Percentiles rank a stretch among this genome's conserved stretches.
These are phyloP conservation scores for Corvus cornix DNA, from an alignment of 2,113 vertebrate genomes.

Conservation along the genomic window DNA sequence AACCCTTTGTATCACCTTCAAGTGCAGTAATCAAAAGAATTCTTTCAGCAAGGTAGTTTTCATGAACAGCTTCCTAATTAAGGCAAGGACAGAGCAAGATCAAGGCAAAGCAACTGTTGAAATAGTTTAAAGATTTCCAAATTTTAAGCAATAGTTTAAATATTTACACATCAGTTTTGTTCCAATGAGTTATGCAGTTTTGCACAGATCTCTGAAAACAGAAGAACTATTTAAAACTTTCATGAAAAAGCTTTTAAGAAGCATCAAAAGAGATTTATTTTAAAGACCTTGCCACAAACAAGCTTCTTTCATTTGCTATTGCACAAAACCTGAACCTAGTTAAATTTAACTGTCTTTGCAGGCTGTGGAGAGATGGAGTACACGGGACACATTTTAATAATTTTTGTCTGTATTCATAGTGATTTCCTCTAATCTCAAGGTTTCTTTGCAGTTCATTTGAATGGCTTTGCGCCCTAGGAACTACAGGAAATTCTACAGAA, in stretches of 20 bases:
- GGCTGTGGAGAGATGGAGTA: slow-evolving; percentile 48
- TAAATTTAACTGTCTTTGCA: slow-evolving; percentile 64
- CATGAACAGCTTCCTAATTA: background rate
- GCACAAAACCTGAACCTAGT: slow-evolving; percentile 25
- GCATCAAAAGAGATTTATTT: slow-evolving; percentile 51
- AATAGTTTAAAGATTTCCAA: background rate
- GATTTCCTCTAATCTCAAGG: slow-evolving; percentile 22
- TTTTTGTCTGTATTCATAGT: background rate
- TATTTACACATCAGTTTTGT: background rate
- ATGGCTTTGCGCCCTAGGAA: slow-evolving; percentile 3
- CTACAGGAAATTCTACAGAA: slow-evolving; percentile 35
- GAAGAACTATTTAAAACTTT: slow-evolving; percentile 52
- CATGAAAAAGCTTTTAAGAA: slow-evolving; percentile 67
- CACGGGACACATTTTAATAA: background rate
- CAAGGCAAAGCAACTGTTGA: background rate
- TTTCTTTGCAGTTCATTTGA: slow-evolving; percentile 21
- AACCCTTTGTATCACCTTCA: background rate
- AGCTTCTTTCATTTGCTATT: slow-evolving; percentile 50
- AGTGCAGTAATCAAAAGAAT: background rate
- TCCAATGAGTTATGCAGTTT: background rate
- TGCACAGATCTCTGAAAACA: slow-evolving; percentile 22
- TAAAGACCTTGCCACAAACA: slow-evolving; percentile 33
- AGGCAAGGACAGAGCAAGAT: background rate
- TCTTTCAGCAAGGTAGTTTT: background rate
- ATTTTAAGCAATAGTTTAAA: background rate